Evolutionary conservation across 2,113 vertebrate genomes (phyloP).

Genomic region (Leucopsar rothschildi): DNA sequence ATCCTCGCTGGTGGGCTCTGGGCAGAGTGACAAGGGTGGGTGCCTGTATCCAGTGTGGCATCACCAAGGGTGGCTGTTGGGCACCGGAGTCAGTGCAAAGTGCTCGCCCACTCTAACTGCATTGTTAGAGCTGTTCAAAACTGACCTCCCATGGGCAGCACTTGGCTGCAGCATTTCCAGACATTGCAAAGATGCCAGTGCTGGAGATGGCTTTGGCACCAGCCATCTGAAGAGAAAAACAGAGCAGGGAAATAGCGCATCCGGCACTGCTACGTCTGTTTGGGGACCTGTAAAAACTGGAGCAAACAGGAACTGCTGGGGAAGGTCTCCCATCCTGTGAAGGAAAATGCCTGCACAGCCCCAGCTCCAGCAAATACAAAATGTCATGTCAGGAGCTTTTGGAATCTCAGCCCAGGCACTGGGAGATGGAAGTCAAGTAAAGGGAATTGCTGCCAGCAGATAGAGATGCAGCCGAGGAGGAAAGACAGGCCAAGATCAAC

Average conservation of each 20-base stretch:
- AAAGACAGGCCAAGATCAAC: neutral
- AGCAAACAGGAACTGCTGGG: neutral
- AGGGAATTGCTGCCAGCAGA: neutral
- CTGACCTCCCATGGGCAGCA: neutral
- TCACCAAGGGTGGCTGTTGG: neutral
- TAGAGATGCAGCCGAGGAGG: accelerated
- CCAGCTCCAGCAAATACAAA: neutral
- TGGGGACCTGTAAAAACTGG: neutral
- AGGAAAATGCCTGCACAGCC: neutral
- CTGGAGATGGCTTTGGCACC: accelerated
- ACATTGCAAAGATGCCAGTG: accelerated
- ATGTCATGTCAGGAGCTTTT: neutral
- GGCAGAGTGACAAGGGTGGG: accelerated
- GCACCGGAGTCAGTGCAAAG: accelerated
- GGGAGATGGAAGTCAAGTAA: neutral
- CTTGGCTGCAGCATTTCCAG: neutral
- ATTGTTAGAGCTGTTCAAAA: accelerated
- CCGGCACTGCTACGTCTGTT: neutral
- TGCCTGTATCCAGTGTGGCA: neutral
- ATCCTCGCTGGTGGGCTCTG: accelerated
- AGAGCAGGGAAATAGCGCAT: accelerated
- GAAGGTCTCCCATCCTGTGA: neutral
- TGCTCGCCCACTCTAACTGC: accelerated
- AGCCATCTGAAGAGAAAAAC: neutral
- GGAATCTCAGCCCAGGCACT: neutral